phyloP scores from a whole-genome alignment of 2,113 vertebrate species.

The Gymnobelideus leadbeateri region DNA sequence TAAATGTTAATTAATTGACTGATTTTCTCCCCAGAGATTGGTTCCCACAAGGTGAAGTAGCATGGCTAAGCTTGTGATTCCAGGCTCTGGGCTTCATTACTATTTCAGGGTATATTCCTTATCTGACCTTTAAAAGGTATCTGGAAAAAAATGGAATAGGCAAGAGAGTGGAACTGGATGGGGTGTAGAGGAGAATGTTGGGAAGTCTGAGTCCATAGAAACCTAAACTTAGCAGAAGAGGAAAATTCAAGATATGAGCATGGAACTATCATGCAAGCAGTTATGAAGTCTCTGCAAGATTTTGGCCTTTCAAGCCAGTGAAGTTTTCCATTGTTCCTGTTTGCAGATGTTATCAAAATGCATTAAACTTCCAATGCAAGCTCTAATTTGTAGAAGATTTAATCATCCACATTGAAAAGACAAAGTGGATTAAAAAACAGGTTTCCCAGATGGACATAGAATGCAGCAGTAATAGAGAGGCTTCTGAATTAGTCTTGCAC shows the following conservation, averaged over 20 bases:
- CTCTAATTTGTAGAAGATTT: not conserved
- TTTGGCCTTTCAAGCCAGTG: not conserved
- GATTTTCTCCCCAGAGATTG: not conserved
- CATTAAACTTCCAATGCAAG: not conserved
- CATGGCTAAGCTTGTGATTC: not conserved
- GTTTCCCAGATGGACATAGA: not conserved
- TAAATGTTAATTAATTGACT: not conserved
- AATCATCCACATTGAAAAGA: not conserved
- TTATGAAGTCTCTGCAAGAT: not conserved
- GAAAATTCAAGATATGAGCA: not conserved
- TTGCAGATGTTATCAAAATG: not conserved
- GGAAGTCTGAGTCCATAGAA: not conserved
- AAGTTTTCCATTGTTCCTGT: not conserved
- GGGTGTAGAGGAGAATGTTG: not conserved
- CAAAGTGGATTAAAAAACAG: not conserved
- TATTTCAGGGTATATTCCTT: not conserved
- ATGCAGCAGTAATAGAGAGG: not conserved
- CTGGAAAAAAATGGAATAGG: not conserved
- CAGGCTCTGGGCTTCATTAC: not conserved
- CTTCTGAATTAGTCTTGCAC: not conserved
- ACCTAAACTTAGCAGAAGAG: not conserved
- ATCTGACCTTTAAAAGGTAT: not conserved
- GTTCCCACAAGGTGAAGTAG: not conserved
- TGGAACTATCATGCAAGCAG: not conserved
- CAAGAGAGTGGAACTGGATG: not conserved